phyloP scores from a whole-genome alignment of 2,797 vertebrate species.

The Etheostoma perlongum region DNA sequence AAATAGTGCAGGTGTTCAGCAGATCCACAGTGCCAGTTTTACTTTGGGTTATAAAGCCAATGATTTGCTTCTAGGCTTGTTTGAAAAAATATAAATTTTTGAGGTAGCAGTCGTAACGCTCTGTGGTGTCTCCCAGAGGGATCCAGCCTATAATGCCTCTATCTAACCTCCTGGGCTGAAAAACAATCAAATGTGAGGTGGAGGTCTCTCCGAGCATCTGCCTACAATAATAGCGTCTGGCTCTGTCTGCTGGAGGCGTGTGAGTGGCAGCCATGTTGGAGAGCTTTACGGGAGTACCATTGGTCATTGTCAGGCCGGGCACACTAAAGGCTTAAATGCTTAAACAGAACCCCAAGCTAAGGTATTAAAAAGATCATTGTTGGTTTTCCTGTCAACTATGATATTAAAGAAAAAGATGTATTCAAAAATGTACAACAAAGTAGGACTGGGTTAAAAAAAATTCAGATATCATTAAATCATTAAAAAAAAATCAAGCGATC shows the following conservation, averaged over 20 bases:
- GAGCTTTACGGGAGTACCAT: slow-evolving; percentile 23
- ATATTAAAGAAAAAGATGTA: neutral
- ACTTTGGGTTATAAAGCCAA: slow-evolving; percentile 53
- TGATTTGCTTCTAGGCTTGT: slow-evolving; percentile 55
- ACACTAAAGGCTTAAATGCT: slow-evolving; percentile 21
- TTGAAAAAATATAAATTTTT: slow-evolving; percentile 60
- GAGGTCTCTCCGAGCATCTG: slow-evolving; percentile 44
- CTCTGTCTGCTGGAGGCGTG: slow-evolving; percentile 33
- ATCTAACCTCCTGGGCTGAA: slow-evolving; percentile 58
- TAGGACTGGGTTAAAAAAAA: no score
- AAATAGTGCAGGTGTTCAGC: slow-evolving; percentile 34
- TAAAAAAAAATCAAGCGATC: no score
- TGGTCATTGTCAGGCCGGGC: neutral
- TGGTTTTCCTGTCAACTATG: neutral
- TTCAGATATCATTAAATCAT: no score
- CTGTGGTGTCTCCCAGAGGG: slow-evolving; percentile 45
- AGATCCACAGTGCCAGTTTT: slow-evolving; percentile 19
- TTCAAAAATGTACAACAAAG: no score
- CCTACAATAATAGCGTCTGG: slow-evolving; percentile 57
- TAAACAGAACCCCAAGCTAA: neutral
- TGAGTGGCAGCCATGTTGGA: slow-evolving; percentile 38
- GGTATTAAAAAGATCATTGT: neutral
- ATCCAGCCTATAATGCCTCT: slow-evolving; percentile 53
- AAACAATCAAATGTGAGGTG: slow-evolving; percentile 69
- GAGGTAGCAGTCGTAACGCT: slow-evolving; percentile 40